A percentile compares a stretch with the other conserved stretches of the same genome.
phyloP scores from a whole-genome alignment of 1,140 invertebrate species.

The Neelides sp. region DNA sequence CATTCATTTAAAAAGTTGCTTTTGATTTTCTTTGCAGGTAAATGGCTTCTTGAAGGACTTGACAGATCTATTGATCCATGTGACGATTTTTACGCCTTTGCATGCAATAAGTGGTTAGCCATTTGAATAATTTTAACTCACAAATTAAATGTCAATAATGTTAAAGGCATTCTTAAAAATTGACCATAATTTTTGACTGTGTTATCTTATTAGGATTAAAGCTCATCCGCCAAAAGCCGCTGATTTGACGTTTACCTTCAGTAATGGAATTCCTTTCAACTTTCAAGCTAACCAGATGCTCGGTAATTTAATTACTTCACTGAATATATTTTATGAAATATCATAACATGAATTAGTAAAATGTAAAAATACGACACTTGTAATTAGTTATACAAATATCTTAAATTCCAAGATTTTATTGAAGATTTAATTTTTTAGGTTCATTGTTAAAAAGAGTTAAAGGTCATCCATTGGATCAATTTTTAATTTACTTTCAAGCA shows the following conservation, averaged over 20 bases:
- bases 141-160: no score
- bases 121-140: no score
- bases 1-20: no score
- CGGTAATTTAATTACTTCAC: not conserved
- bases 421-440: conserved; percentile 2
- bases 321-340: no score
- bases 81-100: conserved; percentile 77
- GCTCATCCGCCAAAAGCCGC: no score
- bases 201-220: no score
- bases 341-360: no score
- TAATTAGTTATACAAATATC: no score
- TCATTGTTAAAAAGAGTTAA: conserved; percentile 8
- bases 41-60: conserved; percentile 46
- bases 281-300: conserved; percentile 5
- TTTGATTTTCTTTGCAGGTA: conserved; percentile 2
- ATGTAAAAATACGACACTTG: no score
- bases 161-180: not conserved
- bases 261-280: conserved; percentile 5
- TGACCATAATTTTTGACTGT: no score
- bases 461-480: conserved; percentile 12
- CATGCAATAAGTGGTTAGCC: conserved; percentile 76
- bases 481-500: conserved; percentile 16
- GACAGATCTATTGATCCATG: conserved; percentile 64
- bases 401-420: no score
- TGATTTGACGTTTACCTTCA: not conserved